Evolutionary conservation across 2,113 vertebrate genomes (phyloP).

Genomic region (Saccopteryx leptura): DNA sequence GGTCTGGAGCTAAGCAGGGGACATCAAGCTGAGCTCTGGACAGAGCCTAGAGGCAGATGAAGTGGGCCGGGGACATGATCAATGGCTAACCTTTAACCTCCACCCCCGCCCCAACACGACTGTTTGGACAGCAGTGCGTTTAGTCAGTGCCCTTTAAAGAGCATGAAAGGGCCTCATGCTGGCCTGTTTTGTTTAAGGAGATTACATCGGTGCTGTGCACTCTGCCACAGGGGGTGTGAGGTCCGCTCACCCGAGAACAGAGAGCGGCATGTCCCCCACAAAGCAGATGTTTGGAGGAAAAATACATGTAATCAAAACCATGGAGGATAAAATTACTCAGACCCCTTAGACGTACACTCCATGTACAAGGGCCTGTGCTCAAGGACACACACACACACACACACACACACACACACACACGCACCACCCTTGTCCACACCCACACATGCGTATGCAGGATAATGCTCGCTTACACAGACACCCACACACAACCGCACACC

Average conservation of each 20-base stretch:
- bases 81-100: constrained; percentile 65
- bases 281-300: constrained; percentile 80
- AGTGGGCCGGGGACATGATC: not conserved
- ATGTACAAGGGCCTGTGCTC: not conserved
- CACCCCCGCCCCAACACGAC: constrained; percentile 27
- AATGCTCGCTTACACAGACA: not conserved
- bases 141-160: constrained; percentile 75
- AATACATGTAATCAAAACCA: constrained; percentile 61
- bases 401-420: not conserved
- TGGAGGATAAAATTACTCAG: constrained; percentile 53
- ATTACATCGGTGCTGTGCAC: constrained; percentile 44
- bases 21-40: not conserved
- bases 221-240: constrained; percentile 77
- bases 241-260: constrained; percentile 68
- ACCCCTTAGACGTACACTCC: not conserved
- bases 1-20: not conserved
- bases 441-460: not conserved
- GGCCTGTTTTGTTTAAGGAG: constrained; percentile 70
- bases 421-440: too few species aligned
- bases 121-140: constrained; percentile 79
- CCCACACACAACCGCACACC: not conserved
- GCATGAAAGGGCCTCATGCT: constrained; percentile 70
- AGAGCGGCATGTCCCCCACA: constrained; percentile 50
- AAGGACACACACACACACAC: not conserved
- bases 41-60: constrained; percentile 25